Base-by-base conservation (phyloP, 2,888 invertebrate genomes). In the Stegophylla sp. region DNA sequence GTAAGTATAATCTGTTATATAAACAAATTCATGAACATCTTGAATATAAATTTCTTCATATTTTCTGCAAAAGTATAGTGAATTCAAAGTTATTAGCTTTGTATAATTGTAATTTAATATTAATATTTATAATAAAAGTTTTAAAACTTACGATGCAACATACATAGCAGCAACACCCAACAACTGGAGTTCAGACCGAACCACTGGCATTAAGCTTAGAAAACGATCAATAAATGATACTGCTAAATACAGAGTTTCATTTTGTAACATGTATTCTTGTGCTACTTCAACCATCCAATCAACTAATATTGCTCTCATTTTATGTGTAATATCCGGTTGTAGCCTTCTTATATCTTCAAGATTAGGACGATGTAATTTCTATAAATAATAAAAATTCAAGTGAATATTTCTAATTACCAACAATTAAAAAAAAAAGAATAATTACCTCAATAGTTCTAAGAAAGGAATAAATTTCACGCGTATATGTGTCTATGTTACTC, bases 41-140 rank as follows among this genome's bases (percentile, higher is more conserved):
- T 98, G 98, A 15, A 98, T 97, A 86, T 96, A 96, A 83, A 98
- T 96, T 88, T 98, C 98, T 88, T 98, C 98, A 86, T 96, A 98
- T 92, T 99, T 99, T 26, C 97, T 97, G 86, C 81, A 87, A 87
- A n/a, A n/a, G n/a, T n/a, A 84, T 83, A 82, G 17, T 0, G 2
- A 15, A 45, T 20, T 13, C n/a, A 67, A 17, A 20, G 7, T 26
- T 34, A 23, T 9, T 43, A n/a, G n/a, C n/a, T n/a, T n/a, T 43
- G 26, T 23, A 43, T 43, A 26, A 1, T 43, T 10, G 20, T 43
- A 41, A 28, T 1, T 63, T 63, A 63, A 34, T 34, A 34, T 34
- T n/a, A n/a, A 20, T 13, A n/a, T n/a, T n/a, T n/a, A n/a, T n/a
- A n/a, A n/a, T 26, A 71, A 5, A n/a, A 23, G 20, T 1, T 48